Base-by-base conservation (phyloP, 2,797 vertebrate genomes). In the Rhadinocentrus ornatus region DNA sequence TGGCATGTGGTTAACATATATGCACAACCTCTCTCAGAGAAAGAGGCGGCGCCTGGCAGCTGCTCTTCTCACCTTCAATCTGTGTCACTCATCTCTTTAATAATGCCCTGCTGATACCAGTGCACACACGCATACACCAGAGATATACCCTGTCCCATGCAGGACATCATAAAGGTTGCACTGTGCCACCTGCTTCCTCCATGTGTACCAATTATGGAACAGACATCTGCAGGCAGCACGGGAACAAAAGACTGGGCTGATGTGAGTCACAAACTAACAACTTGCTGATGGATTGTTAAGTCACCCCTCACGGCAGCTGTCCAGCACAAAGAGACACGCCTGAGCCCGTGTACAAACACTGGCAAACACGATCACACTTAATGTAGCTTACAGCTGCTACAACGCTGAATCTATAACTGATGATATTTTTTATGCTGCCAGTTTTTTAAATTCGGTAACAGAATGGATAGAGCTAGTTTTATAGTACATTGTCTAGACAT, bases 131-230 rank as follows among this genome's bases (percentile, higher is more conserved):
- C 57, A 55, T 16, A 60, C 34, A 73, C 12, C 37, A 66, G 52
- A 70, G 26, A 55, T 5, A 71, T 56, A 61, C 61, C 22, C 53
- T 46, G 53, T 75, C 77, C 73, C 73, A 64, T 73, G 34, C 82
- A 87, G 78, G 78, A 78, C 75, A 66, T 84, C 76, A 76, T 73
- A 69, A 37, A 48, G 63, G 59, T 46, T 81, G 66, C 37, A 62
- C 56, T 69, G 81, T 62, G 71, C 89, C 91, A 92, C 90, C 90
- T 92, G 91, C 88, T 73, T 83, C 81, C 60, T 87, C 63, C 59
- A 62, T 63, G 78, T 78, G 68, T 65, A 83, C 88, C 78, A 88
- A 88, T 91, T 91, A 90, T 56, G 57, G 75, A 62, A 34, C 20
- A 66, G 87, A 86, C 87, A 90, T 91, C 88, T 90, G 91, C 86